A percentile compares a stretch with the other conserved stretches of the same genome.
Conservation (phyloP, 2,113 vertebrate species). For the Phoxinus phoxinus region DNA sequence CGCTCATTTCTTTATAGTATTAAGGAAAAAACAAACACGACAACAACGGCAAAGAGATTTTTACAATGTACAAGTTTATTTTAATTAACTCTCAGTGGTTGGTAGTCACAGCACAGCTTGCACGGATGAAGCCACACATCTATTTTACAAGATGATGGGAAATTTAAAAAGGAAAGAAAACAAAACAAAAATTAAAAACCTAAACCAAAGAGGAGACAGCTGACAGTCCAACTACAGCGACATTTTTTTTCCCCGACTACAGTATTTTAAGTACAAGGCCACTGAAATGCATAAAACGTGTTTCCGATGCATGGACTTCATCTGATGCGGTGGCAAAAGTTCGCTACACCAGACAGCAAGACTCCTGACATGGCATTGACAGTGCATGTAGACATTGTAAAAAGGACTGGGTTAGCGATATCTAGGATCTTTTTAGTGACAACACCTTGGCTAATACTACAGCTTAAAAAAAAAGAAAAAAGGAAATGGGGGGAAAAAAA, state of each 20-base stretch:
- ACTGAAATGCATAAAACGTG: constrained; percentile 97
- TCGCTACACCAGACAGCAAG: constrained; percentile 79
- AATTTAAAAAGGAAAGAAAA: constrained; percentile 54
- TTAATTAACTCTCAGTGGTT: constrained; percentile 98
- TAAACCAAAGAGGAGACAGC: constrained; percentile 68
- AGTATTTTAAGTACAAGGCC: constrained; percentile 87
- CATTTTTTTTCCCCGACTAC: constrained; percentile 66
- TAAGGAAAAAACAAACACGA: constrained; percentile 80
- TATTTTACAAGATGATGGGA: constrained; percentile 79
- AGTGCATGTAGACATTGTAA: constrained; percentile 89
- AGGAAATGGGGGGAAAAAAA: constrained; percentile 7
- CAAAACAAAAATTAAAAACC: constrained; percentile 55
- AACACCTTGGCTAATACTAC: constrained; percentile 91
- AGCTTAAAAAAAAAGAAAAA: constrained; percentile 66
- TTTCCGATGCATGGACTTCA: constrained; percentile 75
- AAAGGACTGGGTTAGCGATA: constrained; percentile 79
- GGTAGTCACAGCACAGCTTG: constrained; percentile 88
- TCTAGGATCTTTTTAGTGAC: constrained; percentile 76
- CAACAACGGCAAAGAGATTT: constrained; percentile 80
- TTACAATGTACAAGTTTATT: constrained; percentile 99
- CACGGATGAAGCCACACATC: constrained; percentile 86
- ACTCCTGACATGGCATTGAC: constrained; percentile 86
- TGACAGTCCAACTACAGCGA: constrained; percentile 71
- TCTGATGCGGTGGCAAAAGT: constrained; percentile 68
- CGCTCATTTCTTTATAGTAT: constrained; percentile 58